Evolutionary conservation across 2,797 vertebrate species (phyloP), one percentile per base, ranked within the genome.

Genomic region (Remorina albescens): DNA sequence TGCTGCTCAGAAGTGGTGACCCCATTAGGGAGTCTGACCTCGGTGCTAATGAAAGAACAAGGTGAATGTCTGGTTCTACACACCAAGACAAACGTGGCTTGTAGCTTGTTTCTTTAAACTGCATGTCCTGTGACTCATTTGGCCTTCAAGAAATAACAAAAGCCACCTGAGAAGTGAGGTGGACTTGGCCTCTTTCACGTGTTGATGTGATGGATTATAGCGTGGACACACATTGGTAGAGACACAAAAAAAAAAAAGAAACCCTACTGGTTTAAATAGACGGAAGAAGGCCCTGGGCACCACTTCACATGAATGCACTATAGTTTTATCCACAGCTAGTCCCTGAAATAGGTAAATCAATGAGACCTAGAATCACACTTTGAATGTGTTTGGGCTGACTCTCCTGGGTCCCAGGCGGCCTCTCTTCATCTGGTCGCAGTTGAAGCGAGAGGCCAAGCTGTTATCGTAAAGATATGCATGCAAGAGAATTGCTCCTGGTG

Each of bases 391-490:
- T 47, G 51, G 57, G 0, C 56, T 69, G 49, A n/a, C 36, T 68
- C 23, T 63, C 34, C 13, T 0, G 10, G 26, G 32, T 59, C 46
- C 62, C 71, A 55, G 59, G 36, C 67, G 68, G 51, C 25, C 25
- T 75, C 56, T 23, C 59, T 36, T 59, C 23, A 19, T 54, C 63
- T 73, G 65, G 50, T 64, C 57, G 66, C 44, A 23, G n/a, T 60
- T 44, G 70, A 81, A 77, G 60, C 11, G 16, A 82, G 62, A 76
- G 80, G 75, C 56, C 86, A 67, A 74, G 78, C 85, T 88, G 87
- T 91, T 87, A 83, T 69, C 32, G 25, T 50, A 65, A 66, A 81
- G 82, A 81, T 68, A 74, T 74, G 79, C 85, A 88, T 74, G 71
- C 36, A 25, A 76, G 66, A 84, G 74, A 85, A 82, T 78, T 6